These are phyloP conservation scores for Gasterosteus nipponicus DNA, from an alignment of 2,113 vertebrate genomes.

Conservation along the genomic window DNA sequence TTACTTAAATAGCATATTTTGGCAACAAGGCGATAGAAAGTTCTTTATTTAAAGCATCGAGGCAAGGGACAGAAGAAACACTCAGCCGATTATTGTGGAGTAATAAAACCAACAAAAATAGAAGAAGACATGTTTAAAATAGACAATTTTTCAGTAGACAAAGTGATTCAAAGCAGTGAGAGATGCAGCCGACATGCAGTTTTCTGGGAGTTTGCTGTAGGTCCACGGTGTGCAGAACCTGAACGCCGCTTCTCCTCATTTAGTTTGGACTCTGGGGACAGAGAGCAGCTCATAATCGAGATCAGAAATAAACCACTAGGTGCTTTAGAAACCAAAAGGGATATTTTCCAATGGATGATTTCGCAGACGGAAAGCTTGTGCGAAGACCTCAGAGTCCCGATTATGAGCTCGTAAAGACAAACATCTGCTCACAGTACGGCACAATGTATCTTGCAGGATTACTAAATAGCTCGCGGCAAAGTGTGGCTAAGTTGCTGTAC, in stretches of 20 bases:
- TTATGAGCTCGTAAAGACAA: not conserved
- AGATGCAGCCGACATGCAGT: not conserved
- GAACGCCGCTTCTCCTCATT: not conserved
- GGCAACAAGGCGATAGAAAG: not conserved
- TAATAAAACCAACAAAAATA: not conserved
- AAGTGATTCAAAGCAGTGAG: not conserved
- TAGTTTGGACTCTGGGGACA: not conserved
- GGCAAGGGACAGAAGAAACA: not conserved
- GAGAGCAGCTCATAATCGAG: not conserved
- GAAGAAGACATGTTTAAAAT: not conserved
- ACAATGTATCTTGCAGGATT: slow-evolving; percentile 10
- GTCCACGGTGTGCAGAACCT: not conserved
- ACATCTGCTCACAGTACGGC: not conserved
- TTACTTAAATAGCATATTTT: not conserved
- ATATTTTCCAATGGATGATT: not conserved
- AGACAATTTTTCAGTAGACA: not conserved
- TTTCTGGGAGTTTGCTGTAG: not conserved
- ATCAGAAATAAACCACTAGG: not conserved
- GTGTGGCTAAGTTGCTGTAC: slow-evolving; percentile 20
- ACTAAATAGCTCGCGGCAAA: slow-evolving; percentile 13
- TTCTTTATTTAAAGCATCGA: not conserved
- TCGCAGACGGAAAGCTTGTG: not conserved
- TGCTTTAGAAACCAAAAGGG: not conserved
- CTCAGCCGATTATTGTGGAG: not conserved
- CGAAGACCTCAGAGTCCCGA: not conserved